Conservation (phyloP, 2,797 vertebrate genomes). For the Gadopsis bispinosus region DNA sequence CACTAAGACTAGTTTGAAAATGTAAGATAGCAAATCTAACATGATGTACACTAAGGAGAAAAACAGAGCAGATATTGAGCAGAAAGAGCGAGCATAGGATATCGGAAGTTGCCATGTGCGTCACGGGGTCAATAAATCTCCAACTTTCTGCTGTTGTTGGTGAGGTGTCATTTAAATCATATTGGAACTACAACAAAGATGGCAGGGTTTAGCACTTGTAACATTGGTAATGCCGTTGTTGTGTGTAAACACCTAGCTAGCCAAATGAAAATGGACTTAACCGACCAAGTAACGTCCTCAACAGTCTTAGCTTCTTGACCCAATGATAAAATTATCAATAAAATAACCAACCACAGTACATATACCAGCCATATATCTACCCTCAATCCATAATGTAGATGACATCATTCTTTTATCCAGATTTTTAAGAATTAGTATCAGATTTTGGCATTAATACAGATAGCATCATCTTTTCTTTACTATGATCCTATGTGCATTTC, state of each 20-base stretch:
- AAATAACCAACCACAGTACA: not conserved
- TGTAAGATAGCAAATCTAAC: too few relatives aligned
- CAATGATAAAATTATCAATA: not conserved
- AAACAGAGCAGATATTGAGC: too few relatives aligned
- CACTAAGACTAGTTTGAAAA: not conserved
- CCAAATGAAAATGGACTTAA: not conserved
- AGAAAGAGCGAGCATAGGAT: too few relatives aligned
- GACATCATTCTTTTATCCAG: not conserved
- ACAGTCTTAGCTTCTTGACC: not conserved
- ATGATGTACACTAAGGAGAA: too few relatives aligned
- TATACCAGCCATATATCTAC: too few relatives aligned
- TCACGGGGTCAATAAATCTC: too few relatives aligned
- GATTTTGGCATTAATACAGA: not conserved
- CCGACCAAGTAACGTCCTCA: not conserved
- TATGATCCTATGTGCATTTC: conserved; percentile 14
- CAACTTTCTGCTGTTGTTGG: not conserved
- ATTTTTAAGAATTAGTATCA: not conserved
- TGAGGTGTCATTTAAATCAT: not conserved
- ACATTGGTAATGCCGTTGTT: not conserved
- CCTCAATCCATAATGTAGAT: not conserved
- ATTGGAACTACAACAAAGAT: not conserved
- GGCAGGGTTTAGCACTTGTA: not conserved
- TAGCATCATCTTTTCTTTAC: not conserved
- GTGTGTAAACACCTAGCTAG: not conserved
- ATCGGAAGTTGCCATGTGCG: too few relatives aligned